Base-by-base conservation (phyloP, 2,888 invertebrate species). In the Temnothorax ravouxi region DNA sequence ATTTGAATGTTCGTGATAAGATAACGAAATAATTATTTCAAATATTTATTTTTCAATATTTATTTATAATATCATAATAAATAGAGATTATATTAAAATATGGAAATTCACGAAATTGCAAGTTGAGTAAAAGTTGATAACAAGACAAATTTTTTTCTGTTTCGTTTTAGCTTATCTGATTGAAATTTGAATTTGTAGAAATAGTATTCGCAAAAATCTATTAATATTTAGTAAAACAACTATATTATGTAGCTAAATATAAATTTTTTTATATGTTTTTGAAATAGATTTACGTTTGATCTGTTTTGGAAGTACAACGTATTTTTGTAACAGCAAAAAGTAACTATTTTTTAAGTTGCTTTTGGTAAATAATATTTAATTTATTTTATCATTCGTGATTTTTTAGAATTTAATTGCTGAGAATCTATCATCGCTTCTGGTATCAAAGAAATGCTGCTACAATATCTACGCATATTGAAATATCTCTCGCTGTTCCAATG, bases 401-500 rank as follows among this genome's bases (percentile, higher is more conserved):
- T 9, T 2, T 9, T 2, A 72, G 21, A 72, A 25, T 54, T 71
- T 21, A 9, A 29, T 29, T 50, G 21, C 21, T 41, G 21, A 25
- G 0, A 72, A 25, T 44, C 44, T 25, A 74, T 56, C 9, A 25
- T 59, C 2, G 13, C 11, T 2, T 2, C 5, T 52, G 6, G 13
- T 18, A 5, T 38, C 9, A 8, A 29, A 66, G 1, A 2, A 52
- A 64, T 3, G 3, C 11, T 25, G 15, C 9, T 25, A 4, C 15
- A 25, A 25, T 52, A 76, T 66, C 66, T 54, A 9, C 25, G 38
- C 5, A 8, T 56, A 61, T 25, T 76, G 8, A 66, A 66, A 76
- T 66, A 66, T 66, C 25, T 66, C 18, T 66, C 3, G 18, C 13
- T 64, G 34, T 54, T 25, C 18, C 5, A 50, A 64, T 38, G 6